Conservation (phyloP, 2,113 vertebrate species). For the Natator depressus region DNA sequence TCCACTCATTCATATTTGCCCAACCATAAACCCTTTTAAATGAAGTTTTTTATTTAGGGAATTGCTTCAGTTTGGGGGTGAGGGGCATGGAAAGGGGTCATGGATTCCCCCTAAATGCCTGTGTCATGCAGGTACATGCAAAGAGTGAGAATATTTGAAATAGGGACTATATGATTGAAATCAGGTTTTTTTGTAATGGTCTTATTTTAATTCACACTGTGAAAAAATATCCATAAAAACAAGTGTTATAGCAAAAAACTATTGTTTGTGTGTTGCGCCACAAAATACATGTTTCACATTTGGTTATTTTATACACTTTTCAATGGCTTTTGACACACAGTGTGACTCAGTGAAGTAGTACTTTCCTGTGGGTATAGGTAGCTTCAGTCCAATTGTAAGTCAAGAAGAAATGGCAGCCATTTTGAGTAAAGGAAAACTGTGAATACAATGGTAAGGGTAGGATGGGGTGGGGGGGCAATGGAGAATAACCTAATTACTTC, state of each 20-base stretch:
- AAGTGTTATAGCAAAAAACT: neutral
- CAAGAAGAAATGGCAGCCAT: neutral
- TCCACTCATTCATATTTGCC: neutral
- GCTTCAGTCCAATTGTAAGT: neutral
- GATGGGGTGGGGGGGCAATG: neutral
- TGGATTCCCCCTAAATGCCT: neutral
- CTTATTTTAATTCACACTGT: neutral
- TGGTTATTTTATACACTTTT: neutral
- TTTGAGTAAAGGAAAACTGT: neutral
- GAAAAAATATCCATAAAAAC: neutral
- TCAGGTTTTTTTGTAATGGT: neutral
- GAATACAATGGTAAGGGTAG: neutral
- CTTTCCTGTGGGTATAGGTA: neutral
- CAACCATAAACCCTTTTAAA: neutral
- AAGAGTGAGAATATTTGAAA: neutral
- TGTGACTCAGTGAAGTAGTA: neutral
- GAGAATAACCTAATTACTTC: neutral
- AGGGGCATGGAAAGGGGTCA: fast-evolving
- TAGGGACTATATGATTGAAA: neutral
- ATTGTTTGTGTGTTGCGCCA: neutral
- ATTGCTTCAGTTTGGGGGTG: neutral
- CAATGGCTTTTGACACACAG: neutral
- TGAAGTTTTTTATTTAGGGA: neutral
- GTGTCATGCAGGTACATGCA: neutral
- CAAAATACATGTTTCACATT: neutral